These are phyloP conservation scores for Dicrurus megarhynchus DNA, from an alignment of 2,113 vertebrate genomes.

Conservation along the genomic window DNA sequence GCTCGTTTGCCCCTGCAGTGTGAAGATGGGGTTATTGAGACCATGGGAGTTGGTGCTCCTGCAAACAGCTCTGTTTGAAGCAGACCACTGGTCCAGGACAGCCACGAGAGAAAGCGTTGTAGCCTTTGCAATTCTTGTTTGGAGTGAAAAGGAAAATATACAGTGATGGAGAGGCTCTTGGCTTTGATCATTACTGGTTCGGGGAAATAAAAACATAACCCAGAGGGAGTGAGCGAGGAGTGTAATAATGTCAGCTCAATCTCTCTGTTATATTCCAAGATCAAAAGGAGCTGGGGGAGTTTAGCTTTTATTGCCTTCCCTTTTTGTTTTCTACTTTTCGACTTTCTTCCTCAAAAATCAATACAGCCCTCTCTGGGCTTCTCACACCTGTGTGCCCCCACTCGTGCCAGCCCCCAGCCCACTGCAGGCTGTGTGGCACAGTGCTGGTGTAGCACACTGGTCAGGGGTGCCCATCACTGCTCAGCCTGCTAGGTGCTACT, in stretches of 20 bases:
- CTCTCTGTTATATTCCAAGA: neutral
- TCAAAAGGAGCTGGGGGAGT: neutral
- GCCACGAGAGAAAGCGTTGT: accelerated
- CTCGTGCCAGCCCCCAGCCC: neutral
- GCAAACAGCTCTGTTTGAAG: neutral
- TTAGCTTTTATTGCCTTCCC: neutral
- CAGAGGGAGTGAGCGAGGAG: neutral
- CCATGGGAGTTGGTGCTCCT: neutral
- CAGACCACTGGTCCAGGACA: neutral
- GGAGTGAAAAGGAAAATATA: neutral
- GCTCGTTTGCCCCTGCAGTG: accelerated
- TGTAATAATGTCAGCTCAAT: neutral
- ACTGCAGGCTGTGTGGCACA: neutral
- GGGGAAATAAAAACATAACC: neutral
- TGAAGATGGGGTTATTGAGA: neutral
- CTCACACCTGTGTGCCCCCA: accelerated
- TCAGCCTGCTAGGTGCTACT: neutral
- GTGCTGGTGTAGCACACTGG: accelerated
- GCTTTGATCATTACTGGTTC: constrained; percentile 29
- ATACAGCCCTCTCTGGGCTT: neutral
- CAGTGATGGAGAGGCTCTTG: neutral
- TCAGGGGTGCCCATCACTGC: neutral
- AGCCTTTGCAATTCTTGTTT: neutral
- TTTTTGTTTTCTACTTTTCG: neutral
- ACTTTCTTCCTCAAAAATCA: neutral